Evolutionary conservation across 2,888 invertebrate species (phyloP), one percentile per base, ranked within the genome.

Genomic region (Penaeus monodon): DNA sequence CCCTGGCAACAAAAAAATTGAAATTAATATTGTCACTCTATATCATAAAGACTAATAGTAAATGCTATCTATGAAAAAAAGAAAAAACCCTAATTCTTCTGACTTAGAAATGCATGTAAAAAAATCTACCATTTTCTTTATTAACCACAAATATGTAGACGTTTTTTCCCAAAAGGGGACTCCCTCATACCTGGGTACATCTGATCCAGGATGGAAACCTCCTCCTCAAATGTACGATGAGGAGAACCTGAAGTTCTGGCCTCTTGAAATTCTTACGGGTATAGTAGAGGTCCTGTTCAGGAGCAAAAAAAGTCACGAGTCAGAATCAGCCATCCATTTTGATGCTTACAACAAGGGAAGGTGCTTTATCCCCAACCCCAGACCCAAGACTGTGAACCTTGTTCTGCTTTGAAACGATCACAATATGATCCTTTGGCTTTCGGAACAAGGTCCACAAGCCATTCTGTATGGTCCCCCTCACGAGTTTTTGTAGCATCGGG

Each of bases 191-290:
- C 93, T 90, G 92, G 92, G 91, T 94, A 94, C 91, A 94, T 92
- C 65, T 92, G 91, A 91, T 94, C 94, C 89, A 94, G 91, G 83
- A 92, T 91, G 44, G 92, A 92, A 83, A 96, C 97, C 94, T 99
- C 99, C 91, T 97, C 96, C 92, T 98, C 97, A 92, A 99, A 99
- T 91, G 96, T 96, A 91, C 96, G 95, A 93, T 99, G 98, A 7
- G 97, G 96, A 84, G 95, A 93, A 96, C 95, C 93, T 99, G 99
- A 29, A 97, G 94, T 89, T 97, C 96, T 0, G 99, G 99, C 73
- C 97, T 94, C 90, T 97, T 96, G 93, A 98, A 99, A 93, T 99
- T 99, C 93, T 99, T 97, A 64, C 99, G 94, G 10, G 99, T 99
- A 93, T 99, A 99, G 94, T 98, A 99, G 88, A 99, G 95, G 93